Conservation (phyloP, 2,888 invertebrate species). For the Heliconius ethilla region DNA sequence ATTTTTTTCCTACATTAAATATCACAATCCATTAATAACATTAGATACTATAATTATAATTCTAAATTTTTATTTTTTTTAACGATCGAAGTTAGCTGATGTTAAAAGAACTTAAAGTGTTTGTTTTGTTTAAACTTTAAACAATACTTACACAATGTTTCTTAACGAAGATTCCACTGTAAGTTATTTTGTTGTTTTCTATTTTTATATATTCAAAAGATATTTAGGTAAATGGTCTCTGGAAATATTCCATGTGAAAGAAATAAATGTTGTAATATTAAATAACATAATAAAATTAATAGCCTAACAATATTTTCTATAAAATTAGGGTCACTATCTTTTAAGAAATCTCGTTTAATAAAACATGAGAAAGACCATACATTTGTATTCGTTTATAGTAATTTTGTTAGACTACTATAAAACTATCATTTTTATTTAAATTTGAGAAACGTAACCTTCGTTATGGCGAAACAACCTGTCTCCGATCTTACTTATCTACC, state of each 20-base stretch:
- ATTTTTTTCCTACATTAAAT: not conserved
- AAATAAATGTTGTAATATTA: not conserved
- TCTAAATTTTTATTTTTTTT: not conserved
- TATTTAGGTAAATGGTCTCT: not conserved
- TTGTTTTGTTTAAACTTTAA: not conserved
- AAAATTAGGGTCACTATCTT: not conserved
- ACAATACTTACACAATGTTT: not conserved
- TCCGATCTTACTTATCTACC: not conserved
- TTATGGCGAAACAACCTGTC: no score
- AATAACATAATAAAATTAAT: not conserved
- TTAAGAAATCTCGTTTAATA: conserved; percentile 1
- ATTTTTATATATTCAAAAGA: not conserved
- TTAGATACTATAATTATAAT: not conserved
- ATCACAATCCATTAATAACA: not conserved
- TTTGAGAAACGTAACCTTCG: not conserved
- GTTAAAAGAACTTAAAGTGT: not conserved
- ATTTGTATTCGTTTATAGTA: conserved; percentile 14
- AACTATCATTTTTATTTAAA: not conserved
- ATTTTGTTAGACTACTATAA: not conserved
- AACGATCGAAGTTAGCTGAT: not conserved
- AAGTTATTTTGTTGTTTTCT: not conserved
- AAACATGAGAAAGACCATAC: not conserved
- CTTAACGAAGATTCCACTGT: not conserved
- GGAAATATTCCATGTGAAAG: not conserved
- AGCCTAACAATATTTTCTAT: not conserved